These are phyloP conservation scores for Archips crataeganus DNA, from an alignment of 2,888 invertebrate genomes.

Conservation along the genomic window DNA sequence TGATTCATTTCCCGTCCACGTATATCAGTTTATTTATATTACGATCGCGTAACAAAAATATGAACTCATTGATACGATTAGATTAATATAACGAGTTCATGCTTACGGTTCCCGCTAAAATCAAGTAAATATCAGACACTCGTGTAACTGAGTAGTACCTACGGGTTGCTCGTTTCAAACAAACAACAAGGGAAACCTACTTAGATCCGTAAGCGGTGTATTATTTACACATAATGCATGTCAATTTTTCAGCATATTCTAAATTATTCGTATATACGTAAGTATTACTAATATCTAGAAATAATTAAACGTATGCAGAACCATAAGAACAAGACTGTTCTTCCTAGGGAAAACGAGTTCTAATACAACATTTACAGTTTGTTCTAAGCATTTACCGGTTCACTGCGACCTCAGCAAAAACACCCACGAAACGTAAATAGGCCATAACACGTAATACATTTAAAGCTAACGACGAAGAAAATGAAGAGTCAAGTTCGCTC, in stretches of 20 bases:
- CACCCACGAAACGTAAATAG: slow-evolving; percentile 22
- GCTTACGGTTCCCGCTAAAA: not conserved
- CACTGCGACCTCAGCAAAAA: slow-evolving; percentile 3
- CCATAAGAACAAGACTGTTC: not conserved
- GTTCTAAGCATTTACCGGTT: slow-evolving; percentile 8
- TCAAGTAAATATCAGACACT: not conserved
- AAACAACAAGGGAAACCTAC: not conserved
- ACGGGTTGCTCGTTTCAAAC: not conserved
- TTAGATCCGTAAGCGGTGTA: not conserved
- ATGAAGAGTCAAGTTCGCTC: slow-evolving; percentile 61
- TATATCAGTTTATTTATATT: slow-evolving; percentile 61
- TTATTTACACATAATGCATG: not conserved
- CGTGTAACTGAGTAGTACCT: not conserved
- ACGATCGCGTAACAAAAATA: slow-evolving; percentile 48
- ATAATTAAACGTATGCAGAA: not conserved
- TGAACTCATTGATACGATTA: slow-evolving; percentile 11
- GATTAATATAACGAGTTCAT: slow-evolving; percentile 1
- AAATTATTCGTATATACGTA: too few species aligned
- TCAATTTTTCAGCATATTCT: too few species aligned
- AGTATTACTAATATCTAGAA: not conserved
- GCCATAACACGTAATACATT: slow-evolving; percentile 30
- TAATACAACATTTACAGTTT: slow-evolving; percentile 9
- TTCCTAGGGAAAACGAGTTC: not conserved
- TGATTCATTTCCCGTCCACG: slow-evolving; percentile 74
- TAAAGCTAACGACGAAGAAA: slow-evolving; percentile 31